These are phyloP conservation scores for Petaurus breviceps DNA, from an alignment of 2,113 vertebrate genomes.

Conservation along the genomic window DNA sequence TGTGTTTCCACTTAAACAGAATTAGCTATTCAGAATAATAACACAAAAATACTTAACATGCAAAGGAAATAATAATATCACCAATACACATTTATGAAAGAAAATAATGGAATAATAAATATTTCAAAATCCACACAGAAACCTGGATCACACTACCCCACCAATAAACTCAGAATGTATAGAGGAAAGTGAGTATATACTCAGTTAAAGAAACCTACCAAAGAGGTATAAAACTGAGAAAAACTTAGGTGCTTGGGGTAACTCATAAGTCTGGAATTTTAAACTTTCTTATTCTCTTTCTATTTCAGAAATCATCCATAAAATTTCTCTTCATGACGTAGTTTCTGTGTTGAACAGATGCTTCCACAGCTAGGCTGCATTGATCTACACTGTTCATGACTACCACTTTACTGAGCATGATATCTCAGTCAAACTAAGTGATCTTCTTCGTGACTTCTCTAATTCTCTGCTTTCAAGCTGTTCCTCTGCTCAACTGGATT, in stretches of 20 bases:
- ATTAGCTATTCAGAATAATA: background rate
- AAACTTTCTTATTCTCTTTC: background rate
- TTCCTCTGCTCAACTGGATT: background rate
- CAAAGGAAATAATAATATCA: background rate
- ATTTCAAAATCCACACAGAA: background rate
- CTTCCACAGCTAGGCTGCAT: background rate
- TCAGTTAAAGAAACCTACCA: background rate
- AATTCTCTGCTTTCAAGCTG: background rate
- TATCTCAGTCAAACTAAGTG: background rate
- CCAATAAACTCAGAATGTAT: background rate
- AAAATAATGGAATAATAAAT: background rate
- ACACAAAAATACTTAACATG: background rate
- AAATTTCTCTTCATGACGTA: background rate
- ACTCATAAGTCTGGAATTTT: background rate
- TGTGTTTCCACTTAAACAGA: background rate
- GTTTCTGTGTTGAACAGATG: background rate
- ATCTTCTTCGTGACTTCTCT: background rate
- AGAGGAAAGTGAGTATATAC: background rate
- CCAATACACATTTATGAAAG: background rate
- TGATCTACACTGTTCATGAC: background rate
- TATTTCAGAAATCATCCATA: background rate
- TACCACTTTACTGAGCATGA: background rate
- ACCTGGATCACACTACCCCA: background rate
- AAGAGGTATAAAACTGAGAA: background rate
- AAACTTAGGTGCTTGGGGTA: background rate